Evolutionary conservation across 2,888 invertebrate genomes (phyloP), one percentile per base, ranked within the genome.

Genomic region (Acrobasis consociella): DNA sequence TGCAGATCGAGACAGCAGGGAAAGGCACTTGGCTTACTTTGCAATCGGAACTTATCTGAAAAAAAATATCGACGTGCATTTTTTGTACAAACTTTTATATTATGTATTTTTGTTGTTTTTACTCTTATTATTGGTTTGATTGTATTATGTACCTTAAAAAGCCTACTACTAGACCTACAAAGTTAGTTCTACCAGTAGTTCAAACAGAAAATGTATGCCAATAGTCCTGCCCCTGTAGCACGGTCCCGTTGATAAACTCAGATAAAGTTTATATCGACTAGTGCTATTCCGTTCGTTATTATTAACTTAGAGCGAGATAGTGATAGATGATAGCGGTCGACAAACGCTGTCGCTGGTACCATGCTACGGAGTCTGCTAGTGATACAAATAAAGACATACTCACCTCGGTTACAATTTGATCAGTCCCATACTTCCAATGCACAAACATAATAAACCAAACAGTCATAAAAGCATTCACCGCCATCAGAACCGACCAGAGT

Each of bases 1-100:
- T 92, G 65, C 91, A 92, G 60, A 92, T 86, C 63, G 80, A 85
- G 50, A 92, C 83, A 2, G 89, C 79, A 0, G 91, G 91, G 49
- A 91, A 91, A 0, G 91, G 90, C 0, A 86, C 85, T 65, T 87
- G 80, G 58, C 78, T 86, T 10, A 89, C 81, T 76, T 83, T 82
- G 67, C 88, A 91, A 64, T 87, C 87, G 0, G 86, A 77, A 55
- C 89, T 82, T 49, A 91, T 85, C 91, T 91, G 75, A 9, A 72
- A 71, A 60, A 64, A 61, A 46, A 58, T 16, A 2, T 22, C 22
- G 3, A 22, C 22, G 22, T 1, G 2, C 22, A 22, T 9, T 22
- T n/a, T 11, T 49, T 49, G 15, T n/a, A 13, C 15, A 37, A 42
- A 13, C 38, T 37, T 37, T 50, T 16, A 49, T 9, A 11, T n/a